Conservation (phyloP, 2,797 vertebrate species). For the Jordanella pulchra region DNA sequence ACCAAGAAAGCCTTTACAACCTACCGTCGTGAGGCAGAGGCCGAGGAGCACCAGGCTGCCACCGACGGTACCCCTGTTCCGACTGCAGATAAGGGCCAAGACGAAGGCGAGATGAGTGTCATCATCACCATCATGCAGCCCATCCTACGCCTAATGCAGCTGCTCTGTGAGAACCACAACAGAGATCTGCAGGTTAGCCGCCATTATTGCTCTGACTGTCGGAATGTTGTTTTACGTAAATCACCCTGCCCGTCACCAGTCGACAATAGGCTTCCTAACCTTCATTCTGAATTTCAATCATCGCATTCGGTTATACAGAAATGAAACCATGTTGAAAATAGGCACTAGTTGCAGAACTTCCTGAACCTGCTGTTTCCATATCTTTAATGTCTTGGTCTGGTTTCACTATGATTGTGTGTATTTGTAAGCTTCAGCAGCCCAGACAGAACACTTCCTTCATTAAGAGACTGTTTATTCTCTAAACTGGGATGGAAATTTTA, state of each 20-base stretch:
- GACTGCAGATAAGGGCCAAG: constrained; percentile 86
- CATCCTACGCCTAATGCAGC: constrained; percentile 95
- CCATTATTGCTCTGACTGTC: not conserved
- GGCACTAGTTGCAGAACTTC: constrained; percentile 60
- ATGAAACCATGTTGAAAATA: constrained; percentile 70
- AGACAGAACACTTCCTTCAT: constrained; percentile 63
- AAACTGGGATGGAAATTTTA: constrained; percentile 14
- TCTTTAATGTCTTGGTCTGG: constrained; percentile 68
- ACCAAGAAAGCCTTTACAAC: constrained; percentile 91
- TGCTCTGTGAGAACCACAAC: constrained; percentile 98
- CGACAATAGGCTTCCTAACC: constrained; percentile 34
- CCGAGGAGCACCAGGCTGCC: constrained; percentile 87
- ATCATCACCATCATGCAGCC: constrained; percentile 98
- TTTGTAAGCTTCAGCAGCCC: constrained; percentile 36
- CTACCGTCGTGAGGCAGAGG: constrained; percentile 89
- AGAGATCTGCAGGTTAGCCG: constrained; percentile 90
- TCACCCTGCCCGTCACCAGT: not conserved
- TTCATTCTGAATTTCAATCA: constrained; percentile 46
- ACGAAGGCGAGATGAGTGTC: constrained; percentile 95
- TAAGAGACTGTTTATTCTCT: constrained; percentile 36
- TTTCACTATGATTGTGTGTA: constrained; percentile 69
- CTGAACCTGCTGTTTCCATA: constrained; percentile 67
- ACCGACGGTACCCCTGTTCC: constrained; percentile 80
- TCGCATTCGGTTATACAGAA: constrained; percentile 60
- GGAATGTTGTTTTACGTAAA: constrained; percentile 11